Percentiles rank a stretch among this genome's conserved stretches.
Evolutionary conservation across 1,140 invertebrate species (phyloP).

Genomic region (Arion vulgaris): DNA sequence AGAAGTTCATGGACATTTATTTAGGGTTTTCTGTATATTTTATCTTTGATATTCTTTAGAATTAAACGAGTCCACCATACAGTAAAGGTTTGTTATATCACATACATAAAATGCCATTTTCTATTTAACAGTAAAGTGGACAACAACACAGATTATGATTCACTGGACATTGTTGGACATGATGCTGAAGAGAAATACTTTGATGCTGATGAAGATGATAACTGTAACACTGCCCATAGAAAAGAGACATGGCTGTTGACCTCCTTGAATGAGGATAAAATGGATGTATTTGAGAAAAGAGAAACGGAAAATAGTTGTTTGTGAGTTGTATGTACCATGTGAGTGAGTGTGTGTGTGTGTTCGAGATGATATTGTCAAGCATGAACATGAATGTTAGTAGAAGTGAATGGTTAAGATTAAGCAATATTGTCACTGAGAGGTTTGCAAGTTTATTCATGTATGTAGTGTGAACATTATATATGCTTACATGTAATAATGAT

Average conservation of each 20-base stretch:
- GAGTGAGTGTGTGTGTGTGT: background rate
- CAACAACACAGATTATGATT: conserved; percentile 84
- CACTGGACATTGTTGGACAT: conserved; percentile 78
- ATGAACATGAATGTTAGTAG: too few relatives aligned
- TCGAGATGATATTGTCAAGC: background rate
- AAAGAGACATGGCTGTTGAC: background rate
- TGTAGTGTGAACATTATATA: too few relatives aligned
- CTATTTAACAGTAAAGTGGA: conserved; percentile 59
- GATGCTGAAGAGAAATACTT: conserved; percentile 93
- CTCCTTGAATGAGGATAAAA: conserved; percentile 9
- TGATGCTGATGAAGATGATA: conserved; percentile 79
- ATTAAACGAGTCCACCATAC: too few relatives aligned
- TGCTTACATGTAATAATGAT: too few relatives aligned
- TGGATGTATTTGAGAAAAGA: background rate
- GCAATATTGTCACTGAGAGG: too few relatives aligned
- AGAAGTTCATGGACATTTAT: too few relatives aligned
- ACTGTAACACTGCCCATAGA: background rate
- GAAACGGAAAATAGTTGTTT: background rate
- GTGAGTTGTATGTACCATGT: background rate
- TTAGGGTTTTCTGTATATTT: too few relatives aligned
- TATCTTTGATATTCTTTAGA: too few relatives aligned
- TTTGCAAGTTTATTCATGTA: too few relatives aligned
- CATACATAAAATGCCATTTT: conserved; percentile 9
- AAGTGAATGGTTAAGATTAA: too few relatives aligned
- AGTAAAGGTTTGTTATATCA: too few relatives aligned